A percentile compares a stretch with the other conserved stretches of the same genome.
Conservation (phyloP, 2,113 vertebrate genomes). For the Cavia porcellus region DNA sequence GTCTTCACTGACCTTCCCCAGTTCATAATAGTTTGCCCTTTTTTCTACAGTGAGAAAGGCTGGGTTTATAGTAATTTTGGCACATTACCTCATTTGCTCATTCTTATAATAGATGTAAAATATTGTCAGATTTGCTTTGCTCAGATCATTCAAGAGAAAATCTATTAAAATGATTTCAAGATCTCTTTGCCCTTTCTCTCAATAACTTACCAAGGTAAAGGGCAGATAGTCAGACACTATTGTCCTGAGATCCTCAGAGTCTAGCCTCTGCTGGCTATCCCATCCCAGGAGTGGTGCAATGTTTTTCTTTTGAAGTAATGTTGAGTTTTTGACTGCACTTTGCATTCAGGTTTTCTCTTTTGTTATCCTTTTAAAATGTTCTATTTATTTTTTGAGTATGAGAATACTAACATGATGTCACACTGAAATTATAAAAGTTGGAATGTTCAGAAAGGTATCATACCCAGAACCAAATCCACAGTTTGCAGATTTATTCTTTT, state of each 20-base stretch:
- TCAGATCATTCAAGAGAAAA: not conserved
- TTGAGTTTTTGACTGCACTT: not conserved
- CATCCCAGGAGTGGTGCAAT: not conserved
- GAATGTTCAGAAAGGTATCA: not conserved
- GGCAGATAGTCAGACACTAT: not conserved
- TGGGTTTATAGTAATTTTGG: not conserved
- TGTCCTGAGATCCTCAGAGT: not conserved
- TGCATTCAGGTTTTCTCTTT: not conserved
- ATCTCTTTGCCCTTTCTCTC: not conserved
- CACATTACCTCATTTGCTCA: not conserved
- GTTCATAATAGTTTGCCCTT: not conserved
- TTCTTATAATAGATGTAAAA: not conserved
- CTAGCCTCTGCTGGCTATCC: not conserved
- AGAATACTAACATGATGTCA: not conserved
- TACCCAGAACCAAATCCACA: not conserved
- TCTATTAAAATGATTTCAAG: not conserved
- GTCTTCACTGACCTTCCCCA: not conserved
- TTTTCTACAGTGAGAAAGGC: not conserved
- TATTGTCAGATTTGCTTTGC: not conserved
- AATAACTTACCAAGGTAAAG: not conserved
- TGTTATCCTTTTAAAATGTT: not conserved
- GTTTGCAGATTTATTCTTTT: not conserved
- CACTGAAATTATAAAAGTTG: not conserved
- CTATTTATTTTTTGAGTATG: not conserved
- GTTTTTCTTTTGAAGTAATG: slow-evolving; percentile 27